These are phyloP conservation scores for Ormia ochracea DNA, from an alignment of 2,888 invertebrate species.

Conservation along the genomic window DNA sequence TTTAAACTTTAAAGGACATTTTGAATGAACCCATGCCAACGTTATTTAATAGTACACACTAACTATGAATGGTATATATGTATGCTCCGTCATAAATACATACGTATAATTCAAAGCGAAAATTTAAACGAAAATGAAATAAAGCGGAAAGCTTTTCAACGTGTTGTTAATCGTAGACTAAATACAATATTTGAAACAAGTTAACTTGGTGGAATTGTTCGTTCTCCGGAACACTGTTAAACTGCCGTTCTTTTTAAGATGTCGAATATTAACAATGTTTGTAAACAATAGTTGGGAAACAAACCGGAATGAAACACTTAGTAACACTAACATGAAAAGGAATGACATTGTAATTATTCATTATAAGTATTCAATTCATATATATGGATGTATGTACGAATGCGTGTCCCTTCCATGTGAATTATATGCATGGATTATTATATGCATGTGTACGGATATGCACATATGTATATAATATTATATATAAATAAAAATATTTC, in stretches of 20 bases:
- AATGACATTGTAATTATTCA: background rate
- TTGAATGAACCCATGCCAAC: background rate
- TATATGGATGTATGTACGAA: too few species aligned
- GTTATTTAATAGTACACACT: slow-evolving; percentile 9
- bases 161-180: slow-evolving; percentile 13
- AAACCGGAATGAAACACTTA: slow-evolving; percentile 3
- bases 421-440: too few species aligned
- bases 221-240: background rate
- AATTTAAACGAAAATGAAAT: slow-evolving; percentile 22
- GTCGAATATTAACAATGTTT: background rate
- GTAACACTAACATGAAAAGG: background rate
- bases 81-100: background rate
- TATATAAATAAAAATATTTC: too few species aligned
- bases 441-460: too few species aligned
- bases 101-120: background rate
- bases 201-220: slow-evolving; percentile 5
- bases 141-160: slow-evolving; percentile 7
- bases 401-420: too few species aligned
- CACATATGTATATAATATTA: too few species aligned
- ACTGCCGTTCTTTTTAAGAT: background rate
- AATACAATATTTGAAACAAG: slow-evolving; percentile 2
- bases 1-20: background rate
- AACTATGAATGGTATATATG: background rate
- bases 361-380: too few species aligned
- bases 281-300: slow-evolving; percentile 31